Conservation (phyloP, 2,888 invertebrate genomes). For the Coleophora flavipennella region DNA sequence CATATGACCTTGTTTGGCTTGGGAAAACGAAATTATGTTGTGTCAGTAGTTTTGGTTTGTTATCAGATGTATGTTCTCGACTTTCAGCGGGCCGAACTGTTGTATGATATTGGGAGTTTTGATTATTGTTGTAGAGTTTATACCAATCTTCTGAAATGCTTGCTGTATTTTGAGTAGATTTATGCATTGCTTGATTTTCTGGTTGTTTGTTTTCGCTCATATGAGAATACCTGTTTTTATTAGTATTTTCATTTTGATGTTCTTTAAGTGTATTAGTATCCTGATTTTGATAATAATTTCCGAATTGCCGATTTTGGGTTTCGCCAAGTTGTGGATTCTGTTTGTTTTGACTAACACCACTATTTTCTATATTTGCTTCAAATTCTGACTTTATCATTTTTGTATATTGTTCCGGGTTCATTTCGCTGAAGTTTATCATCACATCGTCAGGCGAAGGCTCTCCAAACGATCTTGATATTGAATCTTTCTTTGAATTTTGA, state of each 20-base stretch:
- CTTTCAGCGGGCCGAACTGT: constrained; percentile 3
- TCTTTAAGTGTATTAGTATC: constrained; percentile 7
- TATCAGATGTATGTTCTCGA: constrained; percentile 10
- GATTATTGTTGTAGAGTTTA: constrained; percentile 5
- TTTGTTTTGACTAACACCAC: constrained; percentile 1
- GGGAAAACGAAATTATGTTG: constrained; percentile 36
- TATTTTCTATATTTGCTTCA: constrained; percentile 22
- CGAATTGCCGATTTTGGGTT: constrained; percentile 11
- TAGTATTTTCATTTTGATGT: constrained; percentile 8
- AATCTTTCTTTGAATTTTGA: constrained; percentile 45
- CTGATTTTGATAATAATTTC: constrained; percentile 11
- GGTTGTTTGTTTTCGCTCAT: constrained; percentile 7
- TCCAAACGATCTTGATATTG: constrained; percentile 56
- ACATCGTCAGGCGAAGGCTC: constrained; percentile 43
- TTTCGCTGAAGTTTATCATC: constrained; percentile 56
- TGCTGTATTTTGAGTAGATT: constrained; percentile 10
- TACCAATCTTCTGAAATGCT: constrained; percentile 8
- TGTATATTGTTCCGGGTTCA: constrained; percentile 57
- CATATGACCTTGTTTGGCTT: constrained; percentile 23
- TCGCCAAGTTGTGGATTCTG: constrained; percentile 1
- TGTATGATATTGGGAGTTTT: constrained; percentile 1
- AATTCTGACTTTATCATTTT: constrained; percentile 48
- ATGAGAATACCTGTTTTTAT: background rate
- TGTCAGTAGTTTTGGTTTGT: constrained; percentile 33
- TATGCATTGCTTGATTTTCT: background rate